phyloP scores from a whole-genome alignment of 1,140 invertebrate species.

The Neomicropteryx cornuta region DNA sequence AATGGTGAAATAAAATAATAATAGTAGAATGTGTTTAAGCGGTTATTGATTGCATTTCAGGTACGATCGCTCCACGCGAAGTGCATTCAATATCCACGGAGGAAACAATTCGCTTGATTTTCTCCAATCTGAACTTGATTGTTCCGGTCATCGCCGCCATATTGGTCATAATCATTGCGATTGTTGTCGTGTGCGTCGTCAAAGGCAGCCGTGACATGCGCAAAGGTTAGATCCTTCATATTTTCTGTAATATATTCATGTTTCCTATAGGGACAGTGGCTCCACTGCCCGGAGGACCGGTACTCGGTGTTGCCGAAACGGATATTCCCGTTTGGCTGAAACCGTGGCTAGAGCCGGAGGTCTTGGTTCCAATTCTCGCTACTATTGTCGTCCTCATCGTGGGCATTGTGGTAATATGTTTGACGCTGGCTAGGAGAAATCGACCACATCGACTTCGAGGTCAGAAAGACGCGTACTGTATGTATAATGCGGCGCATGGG shows the following conservation, averaged over 20 bases:
- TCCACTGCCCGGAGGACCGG: conserved; percentile 55
- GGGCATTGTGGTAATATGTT: conserved; percentile 79
- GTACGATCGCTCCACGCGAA: conserved; percentile 86
- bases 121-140: conserved; percentile 84
- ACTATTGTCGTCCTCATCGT: conserved; percentile 80
- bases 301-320: conserved; percentile 36
- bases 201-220: conserved; percentile 66
- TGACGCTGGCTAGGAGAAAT: conserved; percentile 66
- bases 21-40: too few relatives aligned
- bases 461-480: conserved; percentile 54
- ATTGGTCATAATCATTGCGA: conserved; percentile 82
- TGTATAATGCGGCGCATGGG: conserved; percentile 41
- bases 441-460: conserved; percentile 72
- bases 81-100: conserved; percentile 65
- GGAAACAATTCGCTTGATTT: conserved; percentile 70
- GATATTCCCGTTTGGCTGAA: conserved; percentile 67
- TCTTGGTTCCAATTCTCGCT: conserved; percentile 72
- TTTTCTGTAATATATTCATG: conserved; percentile 18
- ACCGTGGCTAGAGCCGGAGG: conserved; percentile 75
- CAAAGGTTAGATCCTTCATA: conserved; percentile 60
- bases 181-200: conserved; percentile 83
- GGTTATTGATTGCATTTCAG: conserved; percentile 74
- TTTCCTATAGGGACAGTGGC: conserved; percentile 61
- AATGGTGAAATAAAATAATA: too few relatives aligned
- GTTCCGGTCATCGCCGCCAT: conserved; percentile 87